These are phyloP conservation scores for Acanthis flammea DNA, from an alignment of 2,797 vertebrate genomes.

Conservation along the genomic window DNA sequence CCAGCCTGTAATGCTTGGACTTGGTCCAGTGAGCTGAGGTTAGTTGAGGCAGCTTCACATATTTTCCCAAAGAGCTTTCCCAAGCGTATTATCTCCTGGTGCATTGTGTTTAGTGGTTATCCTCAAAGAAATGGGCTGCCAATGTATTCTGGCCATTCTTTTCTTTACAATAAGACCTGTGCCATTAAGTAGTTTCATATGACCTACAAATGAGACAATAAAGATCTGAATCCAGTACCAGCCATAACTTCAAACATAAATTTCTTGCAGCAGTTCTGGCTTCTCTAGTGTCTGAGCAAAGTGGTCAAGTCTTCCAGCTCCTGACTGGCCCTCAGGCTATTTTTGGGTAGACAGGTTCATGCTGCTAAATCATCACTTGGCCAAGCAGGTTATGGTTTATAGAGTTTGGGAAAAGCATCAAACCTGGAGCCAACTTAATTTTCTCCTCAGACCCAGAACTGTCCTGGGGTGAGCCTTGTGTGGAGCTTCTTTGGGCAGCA, in stretches of 20 bases:
- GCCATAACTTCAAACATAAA: not conserved
- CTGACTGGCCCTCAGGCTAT: not conserved
- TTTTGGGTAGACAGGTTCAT: not conserved
- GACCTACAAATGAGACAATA: constrained; percentile 39
- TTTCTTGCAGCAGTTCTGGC: not conserved
- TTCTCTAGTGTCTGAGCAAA: not conserved
- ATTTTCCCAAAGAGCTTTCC: constrained; percentile 61
- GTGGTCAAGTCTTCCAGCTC: not conserved
- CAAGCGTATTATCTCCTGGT: constrained; percentile 36
- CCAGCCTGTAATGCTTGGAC: not conserved
- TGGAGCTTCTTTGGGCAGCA: not conserved
- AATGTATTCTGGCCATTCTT: constrained; percentile 27
- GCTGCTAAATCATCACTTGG: not conserved
- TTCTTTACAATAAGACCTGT: constrained; percentile 10
- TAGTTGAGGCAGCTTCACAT: constrained; percentile 12
- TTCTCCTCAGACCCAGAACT: not conserved
- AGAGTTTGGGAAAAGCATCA: not conserved
- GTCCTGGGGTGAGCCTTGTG: not conserved
- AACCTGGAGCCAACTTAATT: not conserved
- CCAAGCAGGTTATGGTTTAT: not conserved
- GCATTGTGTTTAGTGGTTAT: constrained; percentile 59
- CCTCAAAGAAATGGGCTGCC: constrained; percentile 42
- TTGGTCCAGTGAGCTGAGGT: constrained; percentile 29
- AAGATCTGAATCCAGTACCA: not conserved
- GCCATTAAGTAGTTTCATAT: constrained; percentile 31